Evolutionary conservation across 2,797 vertebrate genomes (phyloP), one percentile per base, ranked within the genome.

Genomic region (Sebastes kiyomatsui): DNA sequence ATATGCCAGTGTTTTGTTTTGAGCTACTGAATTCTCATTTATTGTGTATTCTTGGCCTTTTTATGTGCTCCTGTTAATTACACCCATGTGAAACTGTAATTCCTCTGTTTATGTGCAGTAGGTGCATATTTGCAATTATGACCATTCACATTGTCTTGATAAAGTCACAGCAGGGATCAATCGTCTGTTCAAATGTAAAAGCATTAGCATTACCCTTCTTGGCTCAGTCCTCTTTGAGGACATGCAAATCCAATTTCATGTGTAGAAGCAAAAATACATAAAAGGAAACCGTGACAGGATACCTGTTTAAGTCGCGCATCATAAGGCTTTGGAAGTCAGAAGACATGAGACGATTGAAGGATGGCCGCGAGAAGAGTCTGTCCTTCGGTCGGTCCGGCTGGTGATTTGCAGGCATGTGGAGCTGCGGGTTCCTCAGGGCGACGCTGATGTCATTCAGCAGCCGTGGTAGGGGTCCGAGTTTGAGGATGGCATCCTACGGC

Each of bases 251-350:
- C 8, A 69, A 60, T 67, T 65, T 66, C 3, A 56, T 30, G 67
- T 66, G 49, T 10, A 28, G 27, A 75, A 75, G 12, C 5, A 27
- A 64, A 67, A 16, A 54, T 16, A 27, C 10, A 38, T 1, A 25
- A 46, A 46, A 62, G 46, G 30, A 68, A 55, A 55, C 3, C 6
- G 8, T 0, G 4, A 22, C 6, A 55, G 7, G 10, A 23, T 87
- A 98, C 98, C 98, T 99, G 96, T 98, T 98, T 83, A 98, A 96
- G 93, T 98, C 98, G 62, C 97, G 97, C 96, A 97, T 97, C 97
- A 98, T 97, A 90, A 97, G 97, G 95, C 96, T 97, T 95, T 99
- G 98, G 94, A 99, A 97, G 94, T 99, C 98, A 4, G 97, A 97
- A 52, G 97, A 98, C 95, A 95, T 92, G 38, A 96, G 87, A 16